Evolutionary conservation across 2,113 vertebrate genomes (phyloP), one percentile per base, ranked within the genome.

Genomic region (Terrapene triunguis): DNA sequence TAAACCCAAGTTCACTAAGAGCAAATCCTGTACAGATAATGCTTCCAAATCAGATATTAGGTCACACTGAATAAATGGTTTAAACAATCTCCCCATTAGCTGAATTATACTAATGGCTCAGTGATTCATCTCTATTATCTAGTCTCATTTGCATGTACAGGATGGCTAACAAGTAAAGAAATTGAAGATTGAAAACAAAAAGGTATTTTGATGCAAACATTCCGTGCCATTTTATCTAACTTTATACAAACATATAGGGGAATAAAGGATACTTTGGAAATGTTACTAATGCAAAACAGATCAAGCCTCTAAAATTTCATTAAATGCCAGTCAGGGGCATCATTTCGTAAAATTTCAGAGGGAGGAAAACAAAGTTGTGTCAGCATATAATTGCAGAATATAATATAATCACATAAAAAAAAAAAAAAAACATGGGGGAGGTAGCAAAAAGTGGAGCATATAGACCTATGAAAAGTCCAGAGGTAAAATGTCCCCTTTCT

Each of bases 81-180:
- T 96, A 90, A 94, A 85, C 59, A 93, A 89, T 92, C 86, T 87
- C 76, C 38, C 84, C 55, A 90, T 97, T 95, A 97, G 47, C 84
- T 85, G 86, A 96, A 96, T 96, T 88, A 93, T 12, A 87, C 59
- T 74, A 92, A 94, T 90, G 76, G 80, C 80, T 86, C 83, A 11
- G 24, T 44, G 50, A 93, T 88, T 90, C 80, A 53, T 90, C 89
- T 82, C 79, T 91, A 24, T 27, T 85, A 25, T 62, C 72, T 10
- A 80, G 55, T 80, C 93, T 42, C 51, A 59, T 59, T 96, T 92
- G 65, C 62, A 86, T 84, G 82, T 90, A 59, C 27, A 90, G 78
- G 35, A 89, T 59, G 85, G 72, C n/a, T 90, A 90, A 83, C 9
- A 19, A 69, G 32, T 74, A 79, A 65, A 84, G 81, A 89, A 85